Evolutionary conservation across 2,888 invertebrate species (phyloP).

Genomic region (Stenodera caucasica): DNA sequence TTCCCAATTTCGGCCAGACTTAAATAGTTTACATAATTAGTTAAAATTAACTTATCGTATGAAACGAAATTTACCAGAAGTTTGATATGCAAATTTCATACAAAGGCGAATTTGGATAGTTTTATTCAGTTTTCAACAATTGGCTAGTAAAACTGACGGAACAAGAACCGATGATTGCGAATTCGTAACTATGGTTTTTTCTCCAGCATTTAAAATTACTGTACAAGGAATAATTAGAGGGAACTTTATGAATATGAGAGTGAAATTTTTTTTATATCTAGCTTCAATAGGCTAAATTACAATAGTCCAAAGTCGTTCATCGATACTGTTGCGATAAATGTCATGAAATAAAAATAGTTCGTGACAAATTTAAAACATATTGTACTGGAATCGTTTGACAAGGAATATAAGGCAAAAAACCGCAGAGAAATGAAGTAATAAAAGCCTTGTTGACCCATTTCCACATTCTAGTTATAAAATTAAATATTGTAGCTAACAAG

Average conservation of each 20-base stretch:
- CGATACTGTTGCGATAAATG: not conserved
- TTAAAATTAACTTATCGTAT: not conserved
- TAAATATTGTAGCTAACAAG: not conserved
- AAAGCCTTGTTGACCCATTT: slow-evolving; percentile 6
- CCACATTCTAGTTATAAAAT: not conserved
- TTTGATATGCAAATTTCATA: not conserved
- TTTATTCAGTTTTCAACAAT: not conserved
- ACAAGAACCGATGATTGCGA: not conserved
- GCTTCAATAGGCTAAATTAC: too few species aligned
- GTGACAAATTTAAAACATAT: slow-evolving; percentile 1
- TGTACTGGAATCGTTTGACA: not conserved
- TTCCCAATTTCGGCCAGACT: too few species aligned
- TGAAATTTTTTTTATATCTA: too few species aligned
- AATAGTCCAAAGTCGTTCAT: not conserved
- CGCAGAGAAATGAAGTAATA: not conserved
- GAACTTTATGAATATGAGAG: too few species aligned
- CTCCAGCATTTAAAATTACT: too few species aligned
- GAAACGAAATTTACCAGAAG: not conserved
- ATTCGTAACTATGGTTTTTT: too few species aligned
- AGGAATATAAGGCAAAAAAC: not conserved
- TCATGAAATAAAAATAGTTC: not conserved
- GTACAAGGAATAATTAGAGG: too few species aligned
- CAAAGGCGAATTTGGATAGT: not conserved
- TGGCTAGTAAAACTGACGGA: not conserved
- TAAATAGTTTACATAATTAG: not conserved